A percentile compares a stretch with the other conserved stretches of the same genome.
Evolutionary conservation across 2,113 vertebrate species (phyloP).

Genomic region (Sardina pilchardus): DNA sequence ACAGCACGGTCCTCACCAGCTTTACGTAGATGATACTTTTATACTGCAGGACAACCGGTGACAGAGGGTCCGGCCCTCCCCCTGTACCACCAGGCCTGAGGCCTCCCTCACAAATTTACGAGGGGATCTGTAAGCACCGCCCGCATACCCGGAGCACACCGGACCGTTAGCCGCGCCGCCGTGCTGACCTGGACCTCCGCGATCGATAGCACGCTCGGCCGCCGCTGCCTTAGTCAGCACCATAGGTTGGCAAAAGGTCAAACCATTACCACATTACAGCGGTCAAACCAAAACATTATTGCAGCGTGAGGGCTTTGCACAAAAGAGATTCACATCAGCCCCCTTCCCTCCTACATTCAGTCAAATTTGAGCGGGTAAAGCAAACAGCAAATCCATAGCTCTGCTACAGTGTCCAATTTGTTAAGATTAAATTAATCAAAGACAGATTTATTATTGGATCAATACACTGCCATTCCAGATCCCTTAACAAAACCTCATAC

Average conservation of each 20-base stretch:
- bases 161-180: background rate
- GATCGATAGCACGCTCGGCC: conserved; percentile 27
- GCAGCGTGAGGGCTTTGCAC: background rate
- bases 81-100: background rate
- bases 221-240: conserved; percentile 27
- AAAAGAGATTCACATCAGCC: background rate
- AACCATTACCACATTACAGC: conserved; percentile 19
- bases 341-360: background rate
- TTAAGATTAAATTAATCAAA: background rate
- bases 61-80: background rate
- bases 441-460: background rate
- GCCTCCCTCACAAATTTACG: conserved; percentile 38
- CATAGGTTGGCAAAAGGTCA: conserved; percentile 10
- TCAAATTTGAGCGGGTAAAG: background rate
- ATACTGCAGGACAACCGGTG: background rate
- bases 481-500: background rate
- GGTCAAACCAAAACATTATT: background rate
- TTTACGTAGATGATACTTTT: no score
- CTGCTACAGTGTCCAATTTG: background rate
- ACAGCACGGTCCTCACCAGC: no score
- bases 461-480: background rate
- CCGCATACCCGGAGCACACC: background rate
- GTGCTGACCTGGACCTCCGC: conserved; percentile 32
- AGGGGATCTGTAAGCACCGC: conserved; percentile 1
- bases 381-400: background rate